Evolutionary conservation across 1,140 invertebrate species (phyloP).

Genomic region (Drosophila sturtevanti): DNA sequence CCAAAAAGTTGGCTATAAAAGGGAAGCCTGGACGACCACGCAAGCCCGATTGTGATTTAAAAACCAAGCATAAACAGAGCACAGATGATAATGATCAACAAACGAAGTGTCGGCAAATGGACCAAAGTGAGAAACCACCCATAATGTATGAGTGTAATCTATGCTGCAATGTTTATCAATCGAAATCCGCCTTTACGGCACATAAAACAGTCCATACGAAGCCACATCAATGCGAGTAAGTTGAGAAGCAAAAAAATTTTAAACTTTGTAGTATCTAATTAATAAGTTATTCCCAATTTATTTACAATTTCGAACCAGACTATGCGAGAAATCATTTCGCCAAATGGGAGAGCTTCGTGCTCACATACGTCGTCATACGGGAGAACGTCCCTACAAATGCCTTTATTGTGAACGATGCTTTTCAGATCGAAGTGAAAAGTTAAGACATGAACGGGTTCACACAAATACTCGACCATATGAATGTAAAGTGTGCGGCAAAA

Average conservation of each 20-base stretch:
- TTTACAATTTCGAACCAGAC: conserved; percentile 34
- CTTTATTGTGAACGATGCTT: conserved; percentile 71
- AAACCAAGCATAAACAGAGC: conserved; percentile 43
- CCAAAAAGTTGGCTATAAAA: conserved; percentile 17
- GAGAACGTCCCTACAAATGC: conserved; percentile 74
- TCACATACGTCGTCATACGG: conserved; percentile 74
- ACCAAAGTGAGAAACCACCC: not conserved
- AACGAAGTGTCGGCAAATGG: not conserved
- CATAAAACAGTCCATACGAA: conserved; percentile 70
- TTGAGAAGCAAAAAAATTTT: not conserved
- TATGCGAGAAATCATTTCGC: conserved; percentile 69
- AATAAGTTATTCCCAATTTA: not conserved
- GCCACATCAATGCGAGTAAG: conserved; percentile 79
- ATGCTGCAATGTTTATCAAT: conserved; percentile 67
- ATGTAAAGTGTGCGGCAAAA: conserved; percentile 85
- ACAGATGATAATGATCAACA: not conserved
- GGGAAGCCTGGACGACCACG: conserved; percentile 47
- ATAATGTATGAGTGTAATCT: conserved; percentile 54
- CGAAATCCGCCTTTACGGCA: conserved; percentile 53
- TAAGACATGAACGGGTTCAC: conserved; percentile 83
- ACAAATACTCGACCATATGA: conserved; percentile 85
- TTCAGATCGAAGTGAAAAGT: conserved; percentile 72
- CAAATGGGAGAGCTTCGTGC: conserved; percentile 71
- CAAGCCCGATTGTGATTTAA: conserved; percentile 55
- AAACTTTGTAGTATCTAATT: not conserved